phyloP scores from a whole-genome alignment of 2,888 invertebrate species.

The Itoplectis maculator region DNA sequence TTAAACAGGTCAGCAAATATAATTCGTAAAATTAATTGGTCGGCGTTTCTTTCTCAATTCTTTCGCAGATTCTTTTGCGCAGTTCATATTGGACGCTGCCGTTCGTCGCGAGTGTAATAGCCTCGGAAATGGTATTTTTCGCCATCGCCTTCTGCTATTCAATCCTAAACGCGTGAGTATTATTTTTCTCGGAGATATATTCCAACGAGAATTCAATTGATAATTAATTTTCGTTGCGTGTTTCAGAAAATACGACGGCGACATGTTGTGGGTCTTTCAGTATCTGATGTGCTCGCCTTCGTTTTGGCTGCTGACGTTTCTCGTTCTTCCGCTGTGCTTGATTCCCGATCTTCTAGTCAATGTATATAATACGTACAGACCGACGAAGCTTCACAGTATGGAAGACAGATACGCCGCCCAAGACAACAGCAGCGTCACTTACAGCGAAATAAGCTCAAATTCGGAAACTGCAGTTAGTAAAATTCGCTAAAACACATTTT shows the following conservation, averaged over 20 bases:
- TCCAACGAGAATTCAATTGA: not conserved
- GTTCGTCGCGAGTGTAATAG: slow-evolving; percentile 86
- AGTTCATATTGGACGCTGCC: slow-evolving; percentile 87
- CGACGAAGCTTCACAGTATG: slow-evolving; percentile 70
- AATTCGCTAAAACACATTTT: not conserved
- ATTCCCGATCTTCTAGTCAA: slow-evolving; percentile 86
- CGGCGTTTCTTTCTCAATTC: not conserved
- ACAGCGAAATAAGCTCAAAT: slow-evolving; percentile 60
- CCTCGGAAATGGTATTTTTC: slow-evolving; percentile 87
- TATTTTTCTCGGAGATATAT: not conserved
- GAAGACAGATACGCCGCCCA: slow-evolving; percentile 54
- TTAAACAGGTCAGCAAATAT: not conserved
- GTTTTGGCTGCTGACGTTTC: slow-evolving; percentile 87
- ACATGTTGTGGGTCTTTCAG: slow-evolving; percentile 87
- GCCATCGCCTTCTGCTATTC: slow-evolving; percentile 87
- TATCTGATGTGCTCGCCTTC: slow-evolving; percentile 86
- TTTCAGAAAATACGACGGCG: slow-evolving; percentile 85
- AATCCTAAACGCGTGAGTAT: slow-evolving; percentile 87
- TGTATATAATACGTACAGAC: slow-evolving; percentile 73
- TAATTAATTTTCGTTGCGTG: slow-evolving; percentile 15
- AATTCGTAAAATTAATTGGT: no score
- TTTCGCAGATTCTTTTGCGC: slow-evolving; percentile 80
- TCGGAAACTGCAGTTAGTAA: slow-evolving; percentile 61
- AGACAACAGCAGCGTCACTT: slow-evolving; percentile 55
- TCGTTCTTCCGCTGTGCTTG: slow-evolving; percentile 85